Evolutionary conservation across 2,113 vertebrate species (phyloP).

Genomic region (Eubucco bourcierii): DNA sequence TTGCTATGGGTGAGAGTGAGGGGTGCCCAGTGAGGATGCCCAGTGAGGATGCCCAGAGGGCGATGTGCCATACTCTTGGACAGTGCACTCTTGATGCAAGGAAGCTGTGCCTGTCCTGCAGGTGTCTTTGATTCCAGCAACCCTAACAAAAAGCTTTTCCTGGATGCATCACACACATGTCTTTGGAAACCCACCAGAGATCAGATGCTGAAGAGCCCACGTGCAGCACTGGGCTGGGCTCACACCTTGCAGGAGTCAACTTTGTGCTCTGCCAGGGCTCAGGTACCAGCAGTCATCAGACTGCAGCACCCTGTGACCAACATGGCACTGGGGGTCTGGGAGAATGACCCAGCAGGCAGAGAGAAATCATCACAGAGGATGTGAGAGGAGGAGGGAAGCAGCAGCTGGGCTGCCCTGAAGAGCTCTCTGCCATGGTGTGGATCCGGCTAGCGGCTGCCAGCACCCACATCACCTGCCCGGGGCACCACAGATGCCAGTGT

Average conservation of each 20-base stretch:
- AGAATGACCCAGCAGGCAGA: background rate
- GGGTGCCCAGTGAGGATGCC: background rate
- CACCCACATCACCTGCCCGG: fast-evolving
- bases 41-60: fast-evolving
- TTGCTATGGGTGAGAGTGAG: background rate
- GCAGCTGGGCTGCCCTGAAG: background rate
- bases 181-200: background rate
- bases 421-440: fast-evolving
- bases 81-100: background rate
- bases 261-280: background rate
- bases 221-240: background rate
- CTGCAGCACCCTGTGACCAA: background rate
- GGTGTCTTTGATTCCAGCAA: background rate
- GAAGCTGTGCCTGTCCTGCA: background rate
- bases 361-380: fast-evolving
- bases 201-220: background rate
- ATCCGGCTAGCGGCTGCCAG: background rate
- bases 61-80: fast-evolving
- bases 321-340: fast-evolving
- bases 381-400: background rate
- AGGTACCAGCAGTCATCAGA: fast-evolving
- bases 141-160: background rate
- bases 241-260: background rate
- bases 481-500: background rate
- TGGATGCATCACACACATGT: fast-evolving